phyloP scores from a whole-genome alignment of 1,140 invertebrate species.

The Globodera ellingtonae region DNA sequence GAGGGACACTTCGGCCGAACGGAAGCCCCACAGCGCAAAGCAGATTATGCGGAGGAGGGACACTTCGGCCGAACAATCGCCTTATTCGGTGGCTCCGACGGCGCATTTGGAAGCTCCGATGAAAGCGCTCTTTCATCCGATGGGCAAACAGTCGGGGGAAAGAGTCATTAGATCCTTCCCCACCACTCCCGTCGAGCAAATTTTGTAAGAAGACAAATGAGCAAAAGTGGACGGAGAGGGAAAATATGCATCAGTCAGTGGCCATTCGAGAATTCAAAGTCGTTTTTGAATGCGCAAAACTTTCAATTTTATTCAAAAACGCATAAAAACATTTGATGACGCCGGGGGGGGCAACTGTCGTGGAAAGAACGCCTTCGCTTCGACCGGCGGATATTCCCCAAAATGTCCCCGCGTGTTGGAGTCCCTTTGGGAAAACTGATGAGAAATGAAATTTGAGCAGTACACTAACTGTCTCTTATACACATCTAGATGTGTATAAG shows the following conservation, averaged over 20 bases:
- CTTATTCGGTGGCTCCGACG: constrained; percentile 25
- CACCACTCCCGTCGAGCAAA: neutral
- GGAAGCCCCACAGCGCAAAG: constrained; percentile 11
- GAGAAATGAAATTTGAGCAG: constrained; percentile 2
- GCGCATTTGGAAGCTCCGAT: neutral
- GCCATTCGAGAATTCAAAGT: neutral
- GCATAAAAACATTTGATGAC: neutral
- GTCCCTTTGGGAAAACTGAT: constrained; percentile 5
- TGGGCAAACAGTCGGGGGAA: constrained; percentile 16
- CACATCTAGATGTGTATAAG: no score
- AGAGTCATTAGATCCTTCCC: constrained; percentile 2
- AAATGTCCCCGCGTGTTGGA: constrained; percentile 1
- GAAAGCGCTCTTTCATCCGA: constrained; percentile 9
- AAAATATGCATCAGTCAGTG: neutral
- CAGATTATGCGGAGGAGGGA: constrained; percentile 6
- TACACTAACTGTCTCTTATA: no score
- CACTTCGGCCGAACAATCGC: constrained; percentile 2
- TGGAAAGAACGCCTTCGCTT: neutral
- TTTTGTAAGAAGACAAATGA: neutral
- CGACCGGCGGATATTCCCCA: no score
- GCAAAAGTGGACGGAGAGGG: neutral
- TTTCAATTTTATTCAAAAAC: neutral
- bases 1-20: no score
- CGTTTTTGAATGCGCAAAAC: no score
- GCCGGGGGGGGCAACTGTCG: neutral